Base-by-base conservation (phyloP, 2,888 invertebrate species). In the Branchinecta sandiegonensis region DNA sequence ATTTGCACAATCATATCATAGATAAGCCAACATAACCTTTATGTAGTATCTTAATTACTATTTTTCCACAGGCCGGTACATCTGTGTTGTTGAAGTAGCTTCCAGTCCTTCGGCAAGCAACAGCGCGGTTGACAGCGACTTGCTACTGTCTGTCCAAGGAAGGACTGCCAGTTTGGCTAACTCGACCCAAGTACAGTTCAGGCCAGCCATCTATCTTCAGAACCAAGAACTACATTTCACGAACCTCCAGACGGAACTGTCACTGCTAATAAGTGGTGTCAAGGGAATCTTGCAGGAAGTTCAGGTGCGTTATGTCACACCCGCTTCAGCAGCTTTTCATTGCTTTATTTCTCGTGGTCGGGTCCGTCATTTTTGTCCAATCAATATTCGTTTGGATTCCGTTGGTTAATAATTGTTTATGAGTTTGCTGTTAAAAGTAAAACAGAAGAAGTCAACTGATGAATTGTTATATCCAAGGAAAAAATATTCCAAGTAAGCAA, bases 261-360 rank as follows among this genome's bases (percentile, higher is more conserved):
- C 48, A 65, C 47, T 84, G 64, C 74, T 76, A 37, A 75, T 84
- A 67, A 79, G 78, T 72, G 86, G 86, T 8, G 76, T 84, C 68
- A 80, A 81, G 65, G 77, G 79, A 74, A 82, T 85, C 23, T 76
- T 86, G 69, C 79, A 81, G 69, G 80, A 83, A 74, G 76, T 85
- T 65, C 77, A 79, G 76, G 83, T 83, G 23, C n/a, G 63, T 37
- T 37, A 2, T 37, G 6, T 37, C 5, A 37, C 37, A 37, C 37
- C 37, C 37, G 2, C 37, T 37, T 37, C 6, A 37, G 37, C 37
- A 37, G 37, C 37, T 37, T 37, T 37, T 37, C 37, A 37, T 37
- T 37, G 37, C 6, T 37, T 37, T 37, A 37, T 37, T 37, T 37
- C 37, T 6, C 37, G 5, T 37, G 37, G 23, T 3, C 23, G 23